Base-by-base conservation (phyloP, 2,113 vertebrate genomes). In the Cyanoliseus patagonus region DNA sequence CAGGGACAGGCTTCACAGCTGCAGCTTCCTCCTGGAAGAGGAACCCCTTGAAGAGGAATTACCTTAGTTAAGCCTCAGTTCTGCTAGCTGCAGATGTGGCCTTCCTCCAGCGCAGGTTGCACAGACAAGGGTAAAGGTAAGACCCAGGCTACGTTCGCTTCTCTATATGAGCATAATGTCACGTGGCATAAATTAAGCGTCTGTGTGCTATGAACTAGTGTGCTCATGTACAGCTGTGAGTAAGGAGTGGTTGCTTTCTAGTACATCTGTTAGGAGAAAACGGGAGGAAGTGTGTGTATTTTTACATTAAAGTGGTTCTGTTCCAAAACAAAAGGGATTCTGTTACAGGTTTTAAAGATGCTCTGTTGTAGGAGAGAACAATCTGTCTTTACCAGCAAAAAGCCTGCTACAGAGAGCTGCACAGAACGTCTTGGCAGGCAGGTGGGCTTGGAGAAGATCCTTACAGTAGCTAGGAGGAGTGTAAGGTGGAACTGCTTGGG, bases 131-230 rank as follows among this genome's bases (percentile, higher is more conserved):
- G 28, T 14, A 6, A 23, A 84, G 66, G 78, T 39, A 23, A 64
- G 75, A 23, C 5, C 17, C 17, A 6, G 9, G 10, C 49, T 13
- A 0, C 1, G 6, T 5, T 7, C 7, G 0, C 25, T 24, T 52
- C 11, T 22, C 51, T 83, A 4, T 16, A 2, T 11, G 1, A 28
- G 17, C 7, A 1, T 39, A 7, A 5, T 8, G 24, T 67, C 31
- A 10, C 52, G 70, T 15, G 33, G 62, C 46, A 11, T 30, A 19
- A 39, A 47, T 41, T 4, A 18, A 24, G 72, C 66, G 30, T 51
- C 59, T 64, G 52, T 69, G 59, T 15, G 53, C 51, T 52, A 3
- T n/a, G 18, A 53, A 35, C 44, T 15, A 3, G 46, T 13, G 42
- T 28, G 42, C 52, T 42, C 10, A 3, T 39, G 74, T 28, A 9